Percentiles rank a stretch among this genome's conserved stretches.
These are phyloP conservation scores for Megalops atlanticus DNA, from an alignment of 2,113 vertebrate species.

Conservation along the genomic window DNA sequence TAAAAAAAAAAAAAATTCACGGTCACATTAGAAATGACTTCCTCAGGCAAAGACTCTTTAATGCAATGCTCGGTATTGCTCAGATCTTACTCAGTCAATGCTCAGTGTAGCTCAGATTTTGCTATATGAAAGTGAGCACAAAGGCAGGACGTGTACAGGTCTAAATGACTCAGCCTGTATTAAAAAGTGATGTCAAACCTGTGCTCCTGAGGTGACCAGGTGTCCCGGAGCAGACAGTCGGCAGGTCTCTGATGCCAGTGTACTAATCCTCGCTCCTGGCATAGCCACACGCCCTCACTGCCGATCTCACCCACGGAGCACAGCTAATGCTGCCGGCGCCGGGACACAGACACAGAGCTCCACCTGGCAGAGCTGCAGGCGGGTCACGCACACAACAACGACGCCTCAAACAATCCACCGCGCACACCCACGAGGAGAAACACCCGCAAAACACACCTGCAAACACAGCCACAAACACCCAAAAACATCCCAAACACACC, in stretches of 20 bases:
- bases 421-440: too few species aligned
- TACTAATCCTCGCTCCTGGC: neutral
- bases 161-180: neutral
- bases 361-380: neutral
- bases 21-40: too few species aligned
- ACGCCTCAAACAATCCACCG: neutral
- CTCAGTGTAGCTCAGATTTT: neutral
- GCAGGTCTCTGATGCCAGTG: neutral
- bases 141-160: neutral
- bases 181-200: neutral
- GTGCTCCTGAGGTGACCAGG: neutral
- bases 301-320: neutral
- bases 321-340: neutral
- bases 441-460: too few species aligned
- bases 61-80: neutral
- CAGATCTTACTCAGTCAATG: neutral
- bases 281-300: neutral
- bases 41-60: constrained; percentile 1
- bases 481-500: neutral
- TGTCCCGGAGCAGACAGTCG: neutral
- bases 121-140: neutral
- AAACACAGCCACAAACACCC: neutral
- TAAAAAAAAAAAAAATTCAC: too few species aligned
- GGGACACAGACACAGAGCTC: neutral
- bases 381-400: too few species aligned